phyloP scores from a whole-genome alignment of 2,888 invertebrate species.

The Tryphoninae sp. region DNA sequence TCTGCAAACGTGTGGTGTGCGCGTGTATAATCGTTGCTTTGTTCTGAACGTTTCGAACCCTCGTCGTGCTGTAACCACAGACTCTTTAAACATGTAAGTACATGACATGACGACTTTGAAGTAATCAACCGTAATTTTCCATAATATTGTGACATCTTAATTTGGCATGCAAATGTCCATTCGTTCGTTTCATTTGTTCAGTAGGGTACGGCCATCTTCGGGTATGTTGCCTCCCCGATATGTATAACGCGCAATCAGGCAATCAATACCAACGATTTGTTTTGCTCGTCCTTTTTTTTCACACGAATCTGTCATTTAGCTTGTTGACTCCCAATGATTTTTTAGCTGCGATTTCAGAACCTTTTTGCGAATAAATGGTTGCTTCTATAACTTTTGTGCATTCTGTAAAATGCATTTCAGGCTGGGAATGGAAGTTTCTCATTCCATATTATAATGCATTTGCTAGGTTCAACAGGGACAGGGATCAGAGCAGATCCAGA shows the following conservation, averaged over 20 bases:
- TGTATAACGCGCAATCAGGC: slow-evolving; percentile 38
- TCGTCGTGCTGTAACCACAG: background rate
- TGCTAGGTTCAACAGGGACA: slow-evolving; percentile 74
- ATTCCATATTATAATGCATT: background rate
- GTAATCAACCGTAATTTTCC: background rate
- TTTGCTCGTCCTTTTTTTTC: slow-evolving; percentile 43
- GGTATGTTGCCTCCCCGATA: slow-evolving; percentile 8
- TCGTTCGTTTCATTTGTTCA: slow-evolving; percentile 45
- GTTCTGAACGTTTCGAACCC: too few species aligned
- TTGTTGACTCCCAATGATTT: background rate
- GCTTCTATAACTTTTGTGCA: background rate
- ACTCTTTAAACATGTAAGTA: slow-evolving; percentile 61
- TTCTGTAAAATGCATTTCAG: background rate
- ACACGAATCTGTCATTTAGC: background rate
- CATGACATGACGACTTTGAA: slow-evolving; percentile 13
- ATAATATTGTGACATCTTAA: background rate
- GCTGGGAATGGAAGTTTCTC: background rate
- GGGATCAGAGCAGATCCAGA: slow-evolving; percentile 73
- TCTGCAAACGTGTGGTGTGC: background rate
- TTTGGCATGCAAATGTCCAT: background rate
- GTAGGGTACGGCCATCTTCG: slow-evolving; percentile 62
- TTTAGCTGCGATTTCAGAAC: background rate
- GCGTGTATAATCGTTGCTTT: background rate
- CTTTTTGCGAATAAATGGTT: background rate
- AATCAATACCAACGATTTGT: slow-evolving; percentile 62